Evolutionary conservation across 2,113 vertebrate species (phyloP).

Genomic region (Scatophagus argus): DNA sequence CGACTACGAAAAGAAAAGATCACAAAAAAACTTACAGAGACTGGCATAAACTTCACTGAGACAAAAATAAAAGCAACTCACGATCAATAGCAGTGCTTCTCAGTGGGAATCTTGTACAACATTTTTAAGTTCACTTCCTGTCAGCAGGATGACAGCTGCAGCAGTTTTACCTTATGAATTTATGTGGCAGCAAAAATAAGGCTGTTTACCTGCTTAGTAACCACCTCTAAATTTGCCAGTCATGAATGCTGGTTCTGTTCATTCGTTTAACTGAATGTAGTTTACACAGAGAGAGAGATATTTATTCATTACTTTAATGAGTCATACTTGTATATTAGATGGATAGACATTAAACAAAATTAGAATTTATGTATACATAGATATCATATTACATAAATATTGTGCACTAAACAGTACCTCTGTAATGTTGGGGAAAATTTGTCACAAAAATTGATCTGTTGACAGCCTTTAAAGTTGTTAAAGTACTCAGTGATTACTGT

Average conservation of each 20-base stretch:
- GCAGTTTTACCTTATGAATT: not conserved
- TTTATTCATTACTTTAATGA: too few species aligned
- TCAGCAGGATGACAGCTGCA: constrained; percentile 1
- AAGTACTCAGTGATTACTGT: not conserved
- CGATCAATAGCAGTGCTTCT: not conserved
- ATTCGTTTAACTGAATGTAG: constrained; percentile 3
- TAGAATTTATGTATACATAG: not conserved
- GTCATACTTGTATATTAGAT: not conserved
- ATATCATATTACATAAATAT: not conserved
- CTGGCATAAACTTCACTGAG: not conserved
- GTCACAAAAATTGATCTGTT: not conserved
- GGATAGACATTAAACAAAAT: not conserved
- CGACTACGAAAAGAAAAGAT: too few species aligned
- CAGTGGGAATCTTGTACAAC: not conserved
- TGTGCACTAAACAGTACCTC: not conserved
- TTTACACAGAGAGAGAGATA: not conserved
- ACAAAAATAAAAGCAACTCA: not conserved
- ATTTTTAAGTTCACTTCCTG: not conserved
- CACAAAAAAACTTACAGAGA: not conserved
- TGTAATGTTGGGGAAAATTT: not conserved
- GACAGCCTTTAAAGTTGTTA: not conserved
- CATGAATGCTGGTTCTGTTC: constrained; percentile 46
- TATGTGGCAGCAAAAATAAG: not conserved
- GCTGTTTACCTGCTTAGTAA: constrained; percentile 16
- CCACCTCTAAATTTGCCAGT: constrained; percentile 14